Evolutionary conservation across 2,888 invertebrate genomes (phyloP).

Genomic region (Eupithecia dodoneata): DNA sequence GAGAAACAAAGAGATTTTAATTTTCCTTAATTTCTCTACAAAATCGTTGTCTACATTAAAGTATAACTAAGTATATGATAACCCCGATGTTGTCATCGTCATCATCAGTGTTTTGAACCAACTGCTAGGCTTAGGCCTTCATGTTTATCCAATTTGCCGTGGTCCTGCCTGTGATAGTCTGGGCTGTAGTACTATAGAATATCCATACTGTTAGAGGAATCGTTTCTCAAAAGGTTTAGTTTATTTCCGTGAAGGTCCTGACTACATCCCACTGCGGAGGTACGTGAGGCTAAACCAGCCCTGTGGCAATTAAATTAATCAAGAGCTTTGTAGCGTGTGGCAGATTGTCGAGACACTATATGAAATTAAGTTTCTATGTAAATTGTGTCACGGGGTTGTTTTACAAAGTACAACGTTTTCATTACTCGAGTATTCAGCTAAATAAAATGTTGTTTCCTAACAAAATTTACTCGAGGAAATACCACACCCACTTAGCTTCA

Average conservation of each 20-base stretch:
- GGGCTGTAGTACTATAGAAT: background rate
- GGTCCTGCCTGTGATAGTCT: background rate
- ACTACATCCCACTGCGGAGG: conserved; percentile 37
- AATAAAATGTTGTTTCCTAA: conserved; percentile 9
- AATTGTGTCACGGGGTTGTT: conserved; percentile 40
- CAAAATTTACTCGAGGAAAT: no score
- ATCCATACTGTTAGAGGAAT: background rate
- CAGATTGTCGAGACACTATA: conserved; percentile 51
- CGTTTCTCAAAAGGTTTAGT: background rate
- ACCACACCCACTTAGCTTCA: no score
- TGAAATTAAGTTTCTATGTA: conserved; percentile 45
- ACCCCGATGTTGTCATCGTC: background rate
- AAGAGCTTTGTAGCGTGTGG: conserved; percentile 53
- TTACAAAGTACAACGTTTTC: conserved; percentile 33
- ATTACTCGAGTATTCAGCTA: conserved; percentile 11
- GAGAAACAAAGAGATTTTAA: background rate
- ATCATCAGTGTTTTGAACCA: background rate
- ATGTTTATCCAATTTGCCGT: background rate
- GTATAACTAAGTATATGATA: background rate
- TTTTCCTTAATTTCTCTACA: background rate
- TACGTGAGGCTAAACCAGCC: conserved; percentile 45
- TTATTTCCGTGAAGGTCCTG: conserved; percentile 7
- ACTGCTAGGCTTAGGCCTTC: background rate
- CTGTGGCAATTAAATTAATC: conserved; percentile 56
- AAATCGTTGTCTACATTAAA: background rate